Conservation (phyloP, 2,797 vertebrate genomes). For the Triplophysa bombifrons region DNA sequence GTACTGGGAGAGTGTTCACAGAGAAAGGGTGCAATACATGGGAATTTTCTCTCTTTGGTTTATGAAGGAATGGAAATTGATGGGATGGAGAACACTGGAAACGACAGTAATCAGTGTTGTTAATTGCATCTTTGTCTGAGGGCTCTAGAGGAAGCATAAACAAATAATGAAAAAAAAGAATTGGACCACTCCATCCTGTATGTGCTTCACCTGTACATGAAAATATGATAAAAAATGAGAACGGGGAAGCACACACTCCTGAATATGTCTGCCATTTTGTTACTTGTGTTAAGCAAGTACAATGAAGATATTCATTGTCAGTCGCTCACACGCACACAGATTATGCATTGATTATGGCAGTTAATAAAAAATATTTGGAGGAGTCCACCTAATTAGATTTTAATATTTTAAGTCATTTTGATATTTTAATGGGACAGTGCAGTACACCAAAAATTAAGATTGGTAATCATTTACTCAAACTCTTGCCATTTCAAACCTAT, state of each 20-base stretch:
- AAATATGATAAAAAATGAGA: not conserved
- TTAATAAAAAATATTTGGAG: no score
- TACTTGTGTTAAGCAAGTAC: conserved; percentile 31
- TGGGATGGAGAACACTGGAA: conserved; percentile 56
- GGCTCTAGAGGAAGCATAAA: conserved; percentile 12
- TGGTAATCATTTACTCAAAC: no score
- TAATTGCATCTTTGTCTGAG: conserved; percentile 20
- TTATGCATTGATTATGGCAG: no score
- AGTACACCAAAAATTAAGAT: no score
- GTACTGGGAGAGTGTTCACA: conserved; percentile 65
- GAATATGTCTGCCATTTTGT: conserved; percentile 31
- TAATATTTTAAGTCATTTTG: no score
- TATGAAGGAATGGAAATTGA: conserved; percentile 56
- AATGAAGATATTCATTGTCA: not conserved
- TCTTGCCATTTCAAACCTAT: no score
- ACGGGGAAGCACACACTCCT: not conserved
- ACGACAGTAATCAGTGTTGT: conserved; percentile 53
- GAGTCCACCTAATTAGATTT: no score
- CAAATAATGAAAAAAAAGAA: conserved; percentile 27
- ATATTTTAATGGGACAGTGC: no score
- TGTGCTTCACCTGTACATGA: no score
- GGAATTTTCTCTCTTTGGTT: conserved; percentile 70
- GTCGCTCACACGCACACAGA: no score
- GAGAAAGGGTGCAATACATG: conserved; percentile 63
- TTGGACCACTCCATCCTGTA: not conserved